These are phyloP conservation scores for Ciconia stormi DNA, from an alignment of 2,113 vertebrate genomes.

Conservation along the genomic window DNA sequence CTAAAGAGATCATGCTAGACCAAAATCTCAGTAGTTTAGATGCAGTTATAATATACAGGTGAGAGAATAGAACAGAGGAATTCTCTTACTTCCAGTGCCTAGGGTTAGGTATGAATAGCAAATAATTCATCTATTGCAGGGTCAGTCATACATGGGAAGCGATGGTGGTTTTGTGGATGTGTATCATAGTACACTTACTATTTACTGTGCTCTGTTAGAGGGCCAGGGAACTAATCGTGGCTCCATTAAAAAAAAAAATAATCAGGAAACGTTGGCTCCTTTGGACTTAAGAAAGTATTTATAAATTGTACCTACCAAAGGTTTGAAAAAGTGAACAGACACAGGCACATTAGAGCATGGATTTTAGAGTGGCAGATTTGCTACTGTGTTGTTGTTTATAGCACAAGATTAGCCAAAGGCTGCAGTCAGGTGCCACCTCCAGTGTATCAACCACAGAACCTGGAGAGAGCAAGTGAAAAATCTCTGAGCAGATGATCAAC, in stretches of 20 bases:
- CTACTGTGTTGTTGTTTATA: not conserved
- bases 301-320: not conserved
- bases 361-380: not conserved
- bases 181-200: not conserved
- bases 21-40: not conserved
- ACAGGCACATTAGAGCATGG: not conserved
- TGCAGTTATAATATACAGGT: not conserved
- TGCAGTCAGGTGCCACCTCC: not conserved
- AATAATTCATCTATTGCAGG: not conserved
- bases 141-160: not conserved
- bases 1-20: not conserved
- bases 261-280: not conserved
- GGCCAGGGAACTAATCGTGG: not conserved
- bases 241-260: not conserved
- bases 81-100: not conserved
- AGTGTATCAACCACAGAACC: not conserved
- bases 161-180: not conserved
- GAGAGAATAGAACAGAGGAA: not conserved
- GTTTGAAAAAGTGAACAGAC: not conserved
- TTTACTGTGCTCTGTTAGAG: not conserved
- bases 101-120: not conserved
- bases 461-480: not conserved
- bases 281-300: not conserved
- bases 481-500: not conserved
- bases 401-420: not conserved